Base-by-base conservation (phyloP, 2,113 vertebrate species). In the Rhinoderma darwinii region DNA sequence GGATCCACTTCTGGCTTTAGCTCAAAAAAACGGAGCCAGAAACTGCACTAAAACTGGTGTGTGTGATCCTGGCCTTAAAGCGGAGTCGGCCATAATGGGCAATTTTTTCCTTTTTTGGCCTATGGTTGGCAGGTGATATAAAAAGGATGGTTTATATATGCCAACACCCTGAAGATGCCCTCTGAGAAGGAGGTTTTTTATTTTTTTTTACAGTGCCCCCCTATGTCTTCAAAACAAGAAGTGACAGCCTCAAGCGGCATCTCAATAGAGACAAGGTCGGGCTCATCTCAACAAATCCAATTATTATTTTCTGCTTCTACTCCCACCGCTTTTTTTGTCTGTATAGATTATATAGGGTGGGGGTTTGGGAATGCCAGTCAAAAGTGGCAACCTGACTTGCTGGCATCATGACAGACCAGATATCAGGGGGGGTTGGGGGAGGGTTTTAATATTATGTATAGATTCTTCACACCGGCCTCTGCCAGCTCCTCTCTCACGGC, bases 401-500 rank as follows among this genome's bases (percentile, higher is more conserved):
- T 86, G 86, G 78, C 78, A 87, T 11, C 61, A 15, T 35, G 10
- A 44, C 15, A 59, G 72, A 76, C 14, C 22, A 11, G 63, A 56
- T 41, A 61, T 15, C 3, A 12, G 35, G 20, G 25, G 54, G 50
- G 30, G 66, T 18, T 18, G 37, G 63, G 76, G 32, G 14, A 9
- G 32, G 75, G 44, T 22, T 35, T n/a, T 11, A 35, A 20, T 74
- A 1, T 75, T 61, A 56, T 37, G 37, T 70, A 39, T 70, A 27
- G 74, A 78, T 78, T 86, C 84, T 37, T 25, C 61, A 47, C 77
- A 72, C 44, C 59, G 12, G 86, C 30, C 78, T 81, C 4, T 43
- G 85, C 85, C 85, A 86, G 85, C 51, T 59, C 11, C 44, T 80
- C 86, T 86, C 84, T 80, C 75, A 68, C 74, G 84, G 63, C 18